Conservation (phyloP, 2,113 vertebrate species). For the Oncorhynchus gorbuscha region DNA sequence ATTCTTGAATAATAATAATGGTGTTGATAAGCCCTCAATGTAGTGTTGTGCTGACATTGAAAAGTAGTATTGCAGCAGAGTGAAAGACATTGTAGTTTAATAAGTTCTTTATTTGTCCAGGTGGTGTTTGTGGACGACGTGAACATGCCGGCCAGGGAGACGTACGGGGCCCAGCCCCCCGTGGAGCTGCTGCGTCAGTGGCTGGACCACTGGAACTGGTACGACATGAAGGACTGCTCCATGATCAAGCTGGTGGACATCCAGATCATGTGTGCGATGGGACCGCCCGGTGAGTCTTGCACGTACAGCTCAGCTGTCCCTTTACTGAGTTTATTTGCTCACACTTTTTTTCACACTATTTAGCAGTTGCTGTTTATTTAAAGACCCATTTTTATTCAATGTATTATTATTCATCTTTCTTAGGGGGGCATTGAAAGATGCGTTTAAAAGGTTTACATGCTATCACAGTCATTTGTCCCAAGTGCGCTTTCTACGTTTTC, state of each 20-base stretch:
- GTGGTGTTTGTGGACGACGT: constrained; percentile 93
- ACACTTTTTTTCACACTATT: neutral
- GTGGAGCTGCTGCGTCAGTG: constrained; percentile 91
- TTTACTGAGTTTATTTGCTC: no score
- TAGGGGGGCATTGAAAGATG: neutral
- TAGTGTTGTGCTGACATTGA: no score
- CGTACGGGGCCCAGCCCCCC: constrained; percentile 89
- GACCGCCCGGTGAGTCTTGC: constrained; percentile 79
- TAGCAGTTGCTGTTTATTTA: neutral
- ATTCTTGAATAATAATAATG: no score
- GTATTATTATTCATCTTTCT: no score
- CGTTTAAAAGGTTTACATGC: neutral
- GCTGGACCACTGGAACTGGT: constrained; percentile 94
- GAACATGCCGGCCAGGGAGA: constrained; percentile 90
- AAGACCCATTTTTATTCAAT: neutral
- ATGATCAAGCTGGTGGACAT: constrained; percentile 83
- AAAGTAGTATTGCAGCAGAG: no score
- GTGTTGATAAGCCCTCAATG: no score
- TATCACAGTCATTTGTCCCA: neutral
- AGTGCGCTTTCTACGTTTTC: no score
- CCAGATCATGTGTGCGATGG: constrained; percentile 90
- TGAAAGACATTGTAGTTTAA: no score
- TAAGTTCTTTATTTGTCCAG: constrained; percentile 55
- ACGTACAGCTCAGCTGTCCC: neutral
- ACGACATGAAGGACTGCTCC: constrained; percentile 86